phyloP scores from a whole-genome alignment of 2,113 vertebrate species.

The Callocephalon fimbriatum region DNA sequence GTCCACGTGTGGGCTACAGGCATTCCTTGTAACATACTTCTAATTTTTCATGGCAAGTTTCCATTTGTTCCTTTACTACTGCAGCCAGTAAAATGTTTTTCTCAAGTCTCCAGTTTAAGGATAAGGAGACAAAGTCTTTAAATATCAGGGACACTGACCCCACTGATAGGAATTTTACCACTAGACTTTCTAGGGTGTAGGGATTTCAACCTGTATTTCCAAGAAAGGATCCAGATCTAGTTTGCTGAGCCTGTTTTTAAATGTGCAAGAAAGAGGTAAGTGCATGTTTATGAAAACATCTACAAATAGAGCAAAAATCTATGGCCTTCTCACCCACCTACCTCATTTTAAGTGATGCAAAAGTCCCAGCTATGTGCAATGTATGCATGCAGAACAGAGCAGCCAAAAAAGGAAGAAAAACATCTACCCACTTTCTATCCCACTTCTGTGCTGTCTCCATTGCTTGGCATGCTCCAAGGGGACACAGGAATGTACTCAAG shows the following conservation, averaged over 20 bases:
- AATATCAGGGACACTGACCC: background rate
- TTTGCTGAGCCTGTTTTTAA: background rate
- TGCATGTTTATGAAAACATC: background rate
- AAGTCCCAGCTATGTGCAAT: slow-evolving; percentile 11
- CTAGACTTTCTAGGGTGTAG: background rate
- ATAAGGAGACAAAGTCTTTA: background rate
- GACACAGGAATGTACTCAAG: background rate
- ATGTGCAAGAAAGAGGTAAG: background rate
- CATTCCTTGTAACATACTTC: background rate
- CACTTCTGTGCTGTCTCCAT: background rate
- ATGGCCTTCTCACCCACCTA: background rate
- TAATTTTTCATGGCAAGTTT: background rate
- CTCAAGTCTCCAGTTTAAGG: background rate
- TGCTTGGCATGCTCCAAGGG: background rate
- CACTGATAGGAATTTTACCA: background rate
- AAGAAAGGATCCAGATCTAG: background rate
- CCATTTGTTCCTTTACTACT: background rate
- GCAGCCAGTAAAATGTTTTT: background rate
- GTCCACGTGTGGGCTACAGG: background rate
- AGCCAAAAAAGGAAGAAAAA: background rate
- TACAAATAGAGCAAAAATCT: background rate
- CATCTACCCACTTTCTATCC: background rate
- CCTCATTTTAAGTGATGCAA: background rate
- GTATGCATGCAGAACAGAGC: background rate
- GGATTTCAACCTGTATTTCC: background rate